A percentile compares a stretch with the other conserved stretches of the same genome.
These are phyloP conservation scores for Cynoglossus semilaevis DNA, from an alignment of 2,113 vertebrate species.

Conservation along the genomic window DNA sequence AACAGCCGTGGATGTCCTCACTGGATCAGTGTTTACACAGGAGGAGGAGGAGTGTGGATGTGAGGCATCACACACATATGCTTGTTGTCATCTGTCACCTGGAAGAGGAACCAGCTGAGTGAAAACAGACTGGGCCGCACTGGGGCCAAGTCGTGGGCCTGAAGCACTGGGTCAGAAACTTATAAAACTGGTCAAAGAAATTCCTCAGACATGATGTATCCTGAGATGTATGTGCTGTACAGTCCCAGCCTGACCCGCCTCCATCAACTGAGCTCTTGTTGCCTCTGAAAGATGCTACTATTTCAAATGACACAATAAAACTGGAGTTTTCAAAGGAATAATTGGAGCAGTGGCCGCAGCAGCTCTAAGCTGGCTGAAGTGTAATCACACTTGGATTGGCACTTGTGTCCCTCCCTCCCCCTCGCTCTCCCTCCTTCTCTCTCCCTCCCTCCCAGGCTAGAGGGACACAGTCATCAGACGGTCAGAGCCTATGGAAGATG, in stretches of 20 bases:
- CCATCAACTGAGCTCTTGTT: conserved; percentile 45
- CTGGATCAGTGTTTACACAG: conserved; percentile 9
- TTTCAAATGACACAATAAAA: conserved; percentile 51
- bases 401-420: conserved; percentile 16
- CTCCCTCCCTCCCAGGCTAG: conserved; percentile 17
- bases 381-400: conserved; percentile 55
- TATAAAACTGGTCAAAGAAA: conserved; percentile 36
- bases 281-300: conserved; percentile 60
- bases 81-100: conserved; percentile 28
- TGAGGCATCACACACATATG: conserved; percentile 16
- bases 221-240: conserved; percentile 1
- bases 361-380: conserved; percentile 51
- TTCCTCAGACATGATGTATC: conserved; percentile 44
- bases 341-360: conserved; percentile 50
- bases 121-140: conserved; percentile 23
- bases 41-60: conserved; percentile 9
- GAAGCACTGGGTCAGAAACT: conserved; percentile 22
- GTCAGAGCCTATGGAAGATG: conserved; percentile 40
- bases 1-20: conserved; percentile 6
- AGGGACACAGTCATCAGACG: conserved; percentile 44
- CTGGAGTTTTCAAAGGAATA: conserved; percentile 47
- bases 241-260: neutral
- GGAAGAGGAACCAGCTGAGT: conserved; percentile 11
- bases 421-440: neutral
- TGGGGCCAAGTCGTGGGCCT: conserved; percentile 26